Conservation (phyloP, 2,797 vertebrate genomes). For the Otolemur crassicaudatus region DNA sequence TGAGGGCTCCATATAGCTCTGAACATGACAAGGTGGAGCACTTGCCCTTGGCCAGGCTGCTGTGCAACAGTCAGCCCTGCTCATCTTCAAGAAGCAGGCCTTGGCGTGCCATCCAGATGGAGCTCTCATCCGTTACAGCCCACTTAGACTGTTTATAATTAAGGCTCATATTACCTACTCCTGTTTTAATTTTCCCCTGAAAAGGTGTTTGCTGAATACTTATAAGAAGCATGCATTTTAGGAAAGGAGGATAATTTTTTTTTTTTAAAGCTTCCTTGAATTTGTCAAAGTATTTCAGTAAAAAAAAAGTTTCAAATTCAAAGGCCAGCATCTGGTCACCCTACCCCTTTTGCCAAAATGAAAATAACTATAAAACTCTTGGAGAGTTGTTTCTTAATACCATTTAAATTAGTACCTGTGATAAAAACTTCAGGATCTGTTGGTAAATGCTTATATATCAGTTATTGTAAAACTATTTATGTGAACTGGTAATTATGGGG, state of each 20-base stretch:
- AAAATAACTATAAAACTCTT: conserved; percentile 11
- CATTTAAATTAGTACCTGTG: conserved; percentile 40
- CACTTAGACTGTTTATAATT: conserved; percentile 28
- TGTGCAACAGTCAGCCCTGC: background rate
- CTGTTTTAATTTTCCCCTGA: conserved; percentile 50
- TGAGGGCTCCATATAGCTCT: background rate
- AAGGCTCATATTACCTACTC: background rate
- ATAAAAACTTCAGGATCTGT: conserved; percentile 6
- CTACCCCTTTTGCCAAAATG: background rate
- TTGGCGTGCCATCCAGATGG: background rate
- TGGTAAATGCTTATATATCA: conserved; percentile 8
- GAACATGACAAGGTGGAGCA: background rate
- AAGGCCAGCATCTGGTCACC: background rate
- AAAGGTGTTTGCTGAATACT: conserved; percentile 64
- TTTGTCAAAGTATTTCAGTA: conserved; percentile 34
- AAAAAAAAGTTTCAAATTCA: conserved; percentile 50
- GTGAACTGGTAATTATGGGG: conserved; percentile 22
- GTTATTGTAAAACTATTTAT: conserved; percentile 33
- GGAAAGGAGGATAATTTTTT: conserved; percentile 33
- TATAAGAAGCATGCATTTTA: conserved; percentile 56
- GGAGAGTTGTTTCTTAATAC: background rate
- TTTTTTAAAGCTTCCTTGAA: conserved; percentile 14
- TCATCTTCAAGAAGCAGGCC: background rate
- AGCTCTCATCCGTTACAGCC: background rate
- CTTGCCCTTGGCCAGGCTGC: background rate